Evolutionary conservation across 2,888 invertebrate species (phyloP), one percentile per base, ranked within the genome.

Genomic region (Cosmorhoe ocellata): DNA sequence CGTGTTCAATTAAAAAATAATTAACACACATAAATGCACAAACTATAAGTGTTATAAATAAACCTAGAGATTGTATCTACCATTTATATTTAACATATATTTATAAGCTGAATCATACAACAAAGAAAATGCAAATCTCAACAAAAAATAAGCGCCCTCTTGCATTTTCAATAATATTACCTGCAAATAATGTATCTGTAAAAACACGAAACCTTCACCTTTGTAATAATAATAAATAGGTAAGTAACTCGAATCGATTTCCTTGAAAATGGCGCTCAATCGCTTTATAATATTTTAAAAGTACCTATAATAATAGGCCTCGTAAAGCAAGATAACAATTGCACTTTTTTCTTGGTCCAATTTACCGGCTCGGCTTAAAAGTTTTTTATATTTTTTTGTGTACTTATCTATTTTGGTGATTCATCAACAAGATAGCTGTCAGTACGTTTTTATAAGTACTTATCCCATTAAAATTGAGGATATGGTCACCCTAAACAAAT

Each of bases 271-370:
- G 43, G 38, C 12, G 33, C n/a, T n/a, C n/a, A n/a, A n/a, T 48
- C 28, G 42, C 27, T 31, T 28, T 48, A 33, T 43, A 40, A 18
- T 18, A 18, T 3, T 5, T 3, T 18, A 39, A 31, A 31, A 40
- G 45, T 33, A 40, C 28, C 28, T 40, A 34, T 58, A 54, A 54
- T 56, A 46, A 50, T 43, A 52, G 56, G 41, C 47, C 36, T 28
- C 38, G 24, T 45, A 44, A 53, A 53, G 33, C 26, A n/a, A n/a
- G n/a, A 50, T 39, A 58, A 58, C 54, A 58, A 54, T 51, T 50
- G 48, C 18, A 32, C 3, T 56, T 58, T 54, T 53, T 49, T 46
- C 33, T 38, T 7, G 9, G 13, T 28, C 36, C 28, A 33, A 39
- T 51, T 40, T 34, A 10, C 42, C 31, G 33, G 43, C 18, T 18